A percentile compares a stretch with the other conserved stretches of the same genome.
Conservation (phyloP, 2,888 invertebrate species). For the Metalampra italica region DNA sequence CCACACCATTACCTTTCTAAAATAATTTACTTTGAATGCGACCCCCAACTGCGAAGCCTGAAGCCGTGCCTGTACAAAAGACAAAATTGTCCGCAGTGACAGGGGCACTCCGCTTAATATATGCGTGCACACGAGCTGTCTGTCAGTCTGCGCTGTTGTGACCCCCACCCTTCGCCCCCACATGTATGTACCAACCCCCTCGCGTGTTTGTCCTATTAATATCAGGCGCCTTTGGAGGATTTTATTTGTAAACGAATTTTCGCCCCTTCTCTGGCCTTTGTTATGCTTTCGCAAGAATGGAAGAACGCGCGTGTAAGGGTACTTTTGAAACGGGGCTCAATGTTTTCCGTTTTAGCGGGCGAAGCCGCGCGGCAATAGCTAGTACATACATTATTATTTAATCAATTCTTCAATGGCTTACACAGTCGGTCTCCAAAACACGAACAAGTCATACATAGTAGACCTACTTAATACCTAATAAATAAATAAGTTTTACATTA, state of each 20-base stretch:
- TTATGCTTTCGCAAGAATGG: background rate
- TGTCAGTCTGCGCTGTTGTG: conserved; percentile 3
- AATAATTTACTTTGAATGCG: too few species aligned
- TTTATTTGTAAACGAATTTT: background rate
- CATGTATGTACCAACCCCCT: background rate
- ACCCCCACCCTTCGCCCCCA: background rate
- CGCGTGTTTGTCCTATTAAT: conserved; percentile 10
- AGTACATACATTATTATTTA: too few species aligned
- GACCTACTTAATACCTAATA: too few species aligned
- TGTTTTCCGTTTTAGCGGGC: too few species aligned
- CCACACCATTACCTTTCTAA: too few species aligned
- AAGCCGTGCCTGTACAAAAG: background rate
- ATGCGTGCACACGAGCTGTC: conserved; percentile 21
- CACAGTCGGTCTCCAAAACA: too few species aligned
- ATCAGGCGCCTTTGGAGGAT: conserved; percentile 2
- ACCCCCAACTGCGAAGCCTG: too few species aligned
- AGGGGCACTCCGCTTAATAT: conserved; percentile 13
- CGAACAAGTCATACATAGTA: too few species aligned
- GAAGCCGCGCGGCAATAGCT: too few species aligned
- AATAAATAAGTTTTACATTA: too few species aligned
- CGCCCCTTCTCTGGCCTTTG: background rate
- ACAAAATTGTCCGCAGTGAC: background rate
- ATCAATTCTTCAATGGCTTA: too few species aligned
- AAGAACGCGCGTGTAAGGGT: background rate
- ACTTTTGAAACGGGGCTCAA: too few species aligned